phyloP scores from a whole-genome alignment of 1,140 invertebrate species.

The Nilaparvata lugens region DNA sequence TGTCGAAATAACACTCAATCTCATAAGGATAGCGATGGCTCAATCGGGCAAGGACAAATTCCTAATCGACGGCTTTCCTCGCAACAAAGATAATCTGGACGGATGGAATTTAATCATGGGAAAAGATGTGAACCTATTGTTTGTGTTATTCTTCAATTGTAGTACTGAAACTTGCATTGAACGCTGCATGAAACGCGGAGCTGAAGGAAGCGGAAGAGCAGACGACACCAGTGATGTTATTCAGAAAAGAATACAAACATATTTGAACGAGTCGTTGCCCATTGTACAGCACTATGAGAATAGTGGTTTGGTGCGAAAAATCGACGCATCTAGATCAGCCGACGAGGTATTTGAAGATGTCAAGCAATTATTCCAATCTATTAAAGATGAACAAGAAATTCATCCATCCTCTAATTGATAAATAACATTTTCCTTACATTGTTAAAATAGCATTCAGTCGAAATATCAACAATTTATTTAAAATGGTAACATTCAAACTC shows the following conservation, averaged over 20 bases:
- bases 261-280: constrained; percentile 82
- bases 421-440: too few species aligned
- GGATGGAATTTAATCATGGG: constrained; percentile 87
- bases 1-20: constrained; percentile 93
- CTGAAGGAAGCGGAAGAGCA: constrained; percentile 78
- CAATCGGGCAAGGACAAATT: constrained; percentile 65
- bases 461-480: too few species aligned
- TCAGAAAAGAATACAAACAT: constrained; percentile 84
- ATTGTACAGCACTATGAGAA: constrained; percentile 82
- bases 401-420: too few species aligned
- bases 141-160: constrained; percentile 93
- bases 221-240: constrained; percentile 94
- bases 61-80: constrained; percentile 96
- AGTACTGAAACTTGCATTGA: constrained; percentile 48
- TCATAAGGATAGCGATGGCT: constrained; percentile 82
- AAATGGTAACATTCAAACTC: too few species aligned
- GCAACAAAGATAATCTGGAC: constrained; percentile 93
- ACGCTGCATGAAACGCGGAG: constrained; percentile 38
- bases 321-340: constrained; percentile 60
- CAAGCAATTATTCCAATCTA: constrained; percentile 23
- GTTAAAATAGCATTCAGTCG: too few species aligned
- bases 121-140: constrained; percentile 74
- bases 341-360: constrained; percentile 49
- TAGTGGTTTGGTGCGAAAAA: constrained; percentile 59
- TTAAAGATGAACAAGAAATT: background rate